Base-by-base conservation (phyloP, 2,888 invertebrate species). In the Anorthoa munda region DNA sequence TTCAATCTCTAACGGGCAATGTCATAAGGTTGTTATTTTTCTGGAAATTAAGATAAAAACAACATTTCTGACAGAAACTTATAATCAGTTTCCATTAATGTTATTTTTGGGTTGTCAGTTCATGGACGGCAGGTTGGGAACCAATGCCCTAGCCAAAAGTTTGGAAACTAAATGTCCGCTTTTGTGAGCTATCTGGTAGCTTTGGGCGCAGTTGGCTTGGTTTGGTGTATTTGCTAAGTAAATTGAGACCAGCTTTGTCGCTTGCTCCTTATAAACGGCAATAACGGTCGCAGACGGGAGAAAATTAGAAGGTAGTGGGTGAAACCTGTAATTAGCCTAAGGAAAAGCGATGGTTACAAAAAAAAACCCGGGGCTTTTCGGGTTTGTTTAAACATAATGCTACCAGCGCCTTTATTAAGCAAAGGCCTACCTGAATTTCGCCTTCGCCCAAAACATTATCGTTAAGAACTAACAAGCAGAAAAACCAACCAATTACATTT, bases 81-180 rank as follows among this genome's bases (percentile, higher is more conserved):
- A 39, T 9, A 39, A 39, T 39, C 39, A 1, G 9, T 39, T 9
- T 39, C 39, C 39, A 39, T 9, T 9, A 7, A 39, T 9, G 9
- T 39, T 39, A 39, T 39, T 39, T 39, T 39, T 39, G 39, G 39
- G 7, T 39, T 39, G 9, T 9, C 1, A 39, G 26, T 39, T 39
- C 7, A 39, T 39, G 39, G 39, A 39, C 39, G 4, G 9, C 39
- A 39, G 9, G 9, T 39, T 39, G 39, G 39, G 39, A 39, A 39
- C 7, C 39, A 39, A 39, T 39, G 39, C 39, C 39, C 39, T 75
- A 85, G 86, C 88, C 91, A 90, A 91, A 91, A 91, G 90, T 91
- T 92, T 85, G 86, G 81, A 86, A 92, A 90, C 88, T 91, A 91
- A 91, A 91, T 91, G 91, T 89, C 88, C 88, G 87, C 89, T 90